These are phyloP conservation scores for Diachasmimorpha longicaudata DNA, from an alignment of 1,140 invertebrate genomes.

Conservation along the genomic window DNA sequence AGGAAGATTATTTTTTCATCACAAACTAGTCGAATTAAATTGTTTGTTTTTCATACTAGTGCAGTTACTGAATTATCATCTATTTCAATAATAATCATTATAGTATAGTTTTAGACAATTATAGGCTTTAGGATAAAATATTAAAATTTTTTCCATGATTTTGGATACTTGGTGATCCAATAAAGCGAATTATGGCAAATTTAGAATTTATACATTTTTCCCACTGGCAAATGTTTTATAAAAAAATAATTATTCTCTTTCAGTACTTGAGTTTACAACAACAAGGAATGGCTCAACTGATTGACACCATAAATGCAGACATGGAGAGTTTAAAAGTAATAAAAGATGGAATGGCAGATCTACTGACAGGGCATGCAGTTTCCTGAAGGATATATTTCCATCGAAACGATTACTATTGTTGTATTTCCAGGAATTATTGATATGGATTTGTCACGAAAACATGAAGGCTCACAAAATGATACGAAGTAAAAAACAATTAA, in stretches of 20 bases:
- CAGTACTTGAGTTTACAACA: slow-evolving; percentile 84
- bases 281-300: slow-evolving; percentile 80
- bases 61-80: background rate
- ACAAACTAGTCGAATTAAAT: background rate
- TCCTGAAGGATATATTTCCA: slow-evolving; percentile 29
- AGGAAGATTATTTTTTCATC: background rate
- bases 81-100: background rate
- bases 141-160: too few relatives aligned
- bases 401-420: background rate
- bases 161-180: too few relatives aligned
- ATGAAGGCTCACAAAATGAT: too few relatives aligned
- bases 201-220: too few relatives aligned
- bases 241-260: slow-evolving; percentile 31
- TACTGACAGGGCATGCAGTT: slow-evolving; percentile 46
- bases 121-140: too few relatives aligned
- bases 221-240: too few relatives aligned
- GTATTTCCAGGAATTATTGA: too few relatives aligned
- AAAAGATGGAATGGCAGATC: slow-evolving; percentile 73
- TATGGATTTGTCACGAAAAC: too few relatives aligned
- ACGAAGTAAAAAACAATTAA: too few relatives aligned
- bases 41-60: background rate
- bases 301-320: slow-evolving; percentile 81
- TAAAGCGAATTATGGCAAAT: too few relatives aligned
- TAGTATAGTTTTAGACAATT: too few relatives aligned
- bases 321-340: slow-evolving; percentile 80